Evolutionary conservation across 2,888 invertebrate species (phyloP), one percentile per base, ranked within the genome.

Genomic region (Erynnis tages): DNA sequence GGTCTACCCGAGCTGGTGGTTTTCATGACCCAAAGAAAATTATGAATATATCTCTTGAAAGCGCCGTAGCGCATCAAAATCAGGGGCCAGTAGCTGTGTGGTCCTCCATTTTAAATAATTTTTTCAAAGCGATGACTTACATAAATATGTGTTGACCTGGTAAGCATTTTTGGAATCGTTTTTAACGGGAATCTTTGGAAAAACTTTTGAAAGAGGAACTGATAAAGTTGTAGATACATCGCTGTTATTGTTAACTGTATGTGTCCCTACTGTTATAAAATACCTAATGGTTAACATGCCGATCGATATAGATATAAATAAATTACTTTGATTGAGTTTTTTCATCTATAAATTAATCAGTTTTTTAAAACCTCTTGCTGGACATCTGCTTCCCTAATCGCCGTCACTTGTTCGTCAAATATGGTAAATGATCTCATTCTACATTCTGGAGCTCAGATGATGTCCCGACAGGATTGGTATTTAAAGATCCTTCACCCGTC

Each of bases 1-100:
- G 82, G 58, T 78, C 82, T 61, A 25, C 14, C 19, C 71, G 70
- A 29, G 59, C 21, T 79, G 80, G 85, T 66, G 58, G 61, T 78
- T 75, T 76, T 75, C 76, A 65, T 84, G 82, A 82, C 82, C 83
- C 73, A 84, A 73, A 83, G 79, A 83, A 82, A 83, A 84, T 83
- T 81, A 81, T 83, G 79, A 81, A 81, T 77, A 73, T 79, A 55
- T 56, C 55, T 55, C 56, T 57, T 55, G 37, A 50, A 57, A 59
- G 60, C 67, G 64, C 65, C 62, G 73, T 67, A 65, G 65, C 56
- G 71, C 72, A 76, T 80, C 71, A 68, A 69, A 82, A 79, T 76
- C 67, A 69, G 48, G 67, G 62, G 68, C 74, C 72, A 72, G 71
- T 67, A 65, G 68, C 63, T 52, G 68, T 60, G 63, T 60, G 54